A percentile compares a stretch with the other conserved stretches of the same genome.
Conservation (phyloP, 2,797 vertebrate species). For the Atherinosoma microstoma region DNA sequence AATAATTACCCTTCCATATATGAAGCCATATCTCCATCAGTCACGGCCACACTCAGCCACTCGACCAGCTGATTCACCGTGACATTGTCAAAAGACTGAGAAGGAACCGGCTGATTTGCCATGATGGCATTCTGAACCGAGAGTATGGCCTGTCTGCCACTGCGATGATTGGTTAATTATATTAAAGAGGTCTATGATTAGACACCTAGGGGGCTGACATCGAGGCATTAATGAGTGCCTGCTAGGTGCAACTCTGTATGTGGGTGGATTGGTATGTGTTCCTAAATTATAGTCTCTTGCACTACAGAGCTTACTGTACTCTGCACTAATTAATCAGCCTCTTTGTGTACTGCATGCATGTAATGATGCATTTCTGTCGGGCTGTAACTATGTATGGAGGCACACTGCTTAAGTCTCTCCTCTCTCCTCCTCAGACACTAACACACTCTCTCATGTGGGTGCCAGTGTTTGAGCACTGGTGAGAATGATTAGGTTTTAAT, state of each 20-base stretch:
- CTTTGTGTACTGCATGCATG: slow-evolving; percentile 17
- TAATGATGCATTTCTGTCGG: slow-evolving; percentile 28
- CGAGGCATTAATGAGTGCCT: slow-evolving; percentile 56
- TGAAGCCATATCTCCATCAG: slow-evolving; percentile 59
- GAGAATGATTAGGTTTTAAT: slow-evolving; percentile 75
- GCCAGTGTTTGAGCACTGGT: slow-evolving; percentile 42
- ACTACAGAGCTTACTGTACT: slow-evolving; percentile 20
- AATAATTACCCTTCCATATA: slow-evolving; percentile 67
- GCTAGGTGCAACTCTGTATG: slow-evolving; percentile 28
- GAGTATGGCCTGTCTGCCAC: slow-evolving; percentile 43
- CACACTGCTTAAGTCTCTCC: slow-evolving; percentile 5
- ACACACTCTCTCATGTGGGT: slow-evolving; percentile 44
- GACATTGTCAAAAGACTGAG: slow-evolving; percentile 51
- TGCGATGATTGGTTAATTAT: slow-evolving; percentile 76
- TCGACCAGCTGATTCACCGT: slow-evolving; percentile 58
- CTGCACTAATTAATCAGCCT: slow-evolving; percentile 27
- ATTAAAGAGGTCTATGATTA: slow-evolving; percentile 65
- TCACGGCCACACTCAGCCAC: slow-evolving; percentile 57
- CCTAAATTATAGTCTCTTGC: slow-evolving; percentile 32
- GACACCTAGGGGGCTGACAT: slow-evolving; percentile 55
- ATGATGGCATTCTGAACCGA: slow-evolving; percentile 53
- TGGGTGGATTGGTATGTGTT: slow-evolving; percentile 19
- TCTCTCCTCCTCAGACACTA: neutral
- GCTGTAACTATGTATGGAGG: slow-evolving; percentile 9
- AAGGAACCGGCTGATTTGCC: slow-evolving; percentile 53